A percentile compares a stretch with the other conserved stretches of the same genome.
phyloP scores from a whole-genome alignment of 2,113 vertebrate species.

The Tetrao urogallus region DNA sequence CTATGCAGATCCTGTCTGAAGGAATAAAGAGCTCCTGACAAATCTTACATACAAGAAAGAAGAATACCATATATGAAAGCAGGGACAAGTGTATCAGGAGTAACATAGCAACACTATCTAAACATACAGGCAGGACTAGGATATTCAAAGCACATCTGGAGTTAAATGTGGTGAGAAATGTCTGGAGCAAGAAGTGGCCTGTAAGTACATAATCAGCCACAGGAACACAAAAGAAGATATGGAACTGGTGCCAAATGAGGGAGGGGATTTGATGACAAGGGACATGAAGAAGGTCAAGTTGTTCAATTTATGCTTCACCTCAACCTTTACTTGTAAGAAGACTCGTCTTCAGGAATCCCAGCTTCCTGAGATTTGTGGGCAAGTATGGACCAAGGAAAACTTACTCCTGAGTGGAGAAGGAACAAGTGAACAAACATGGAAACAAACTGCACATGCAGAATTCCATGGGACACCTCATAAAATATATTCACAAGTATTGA shows the following conservation, averaged over 20 bases:
- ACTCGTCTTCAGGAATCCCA: neutral
- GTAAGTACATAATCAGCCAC: neutral
- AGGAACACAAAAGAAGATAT: neutral
- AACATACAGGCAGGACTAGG: neutral
- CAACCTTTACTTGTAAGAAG: neutral
- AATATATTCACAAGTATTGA: neutral
- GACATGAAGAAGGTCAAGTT: neutral
- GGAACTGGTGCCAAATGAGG: neutral
- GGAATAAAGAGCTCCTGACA: neutral
- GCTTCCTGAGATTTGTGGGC: neutral
- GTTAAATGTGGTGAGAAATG: accelerated
- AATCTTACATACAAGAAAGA: neutral
- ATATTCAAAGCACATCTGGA: neutral
- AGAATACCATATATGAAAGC: neutral
- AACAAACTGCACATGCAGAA: neutral
- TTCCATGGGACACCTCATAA: neutral
- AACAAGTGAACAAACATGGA: neutral
- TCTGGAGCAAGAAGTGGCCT: neutral
- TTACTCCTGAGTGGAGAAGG: neutral
- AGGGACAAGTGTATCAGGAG: neutral
- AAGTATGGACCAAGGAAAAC: neutral
- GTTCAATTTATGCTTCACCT: neutral
- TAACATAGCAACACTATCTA: neutral
- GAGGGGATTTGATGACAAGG: neutral
- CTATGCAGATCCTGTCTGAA: neutral